These are phyloP conservation scores for Heliconius hermathena DNA, from an alignment of 1,140 invertebrate genomes.

Conservation along the genomic window DNA sequence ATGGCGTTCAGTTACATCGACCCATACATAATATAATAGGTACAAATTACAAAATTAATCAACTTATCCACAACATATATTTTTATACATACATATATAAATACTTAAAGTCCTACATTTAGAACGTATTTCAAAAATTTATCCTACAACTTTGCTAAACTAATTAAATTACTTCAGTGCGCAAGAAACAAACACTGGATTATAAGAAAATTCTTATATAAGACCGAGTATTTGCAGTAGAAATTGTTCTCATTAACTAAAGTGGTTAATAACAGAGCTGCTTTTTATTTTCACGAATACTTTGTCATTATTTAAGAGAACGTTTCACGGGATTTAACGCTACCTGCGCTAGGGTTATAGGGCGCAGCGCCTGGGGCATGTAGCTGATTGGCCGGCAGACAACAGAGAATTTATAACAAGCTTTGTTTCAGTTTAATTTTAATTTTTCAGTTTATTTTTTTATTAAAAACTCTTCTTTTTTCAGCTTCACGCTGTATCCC, in stretches of 20 bases:
- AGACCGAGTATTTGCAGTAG: neutral
- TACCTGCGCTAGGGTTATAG: neutral
- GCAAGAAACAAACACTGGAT: neutral
- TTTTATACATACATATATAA: neutral
- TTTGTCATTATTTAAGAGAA: neutral
- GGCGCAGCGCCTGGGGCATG: neutral
- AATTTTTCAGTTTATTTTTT: too few species aligned
- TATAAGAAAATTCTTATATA: slow-evolving; percentile 2
- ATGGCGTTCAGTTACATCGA: too few species aligned
- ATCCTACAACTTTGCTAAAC: neutral
- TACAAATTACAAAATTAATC: too few species aligned
- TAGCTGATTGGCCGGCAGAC: neutral
- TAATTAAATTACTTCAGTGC: neutral
- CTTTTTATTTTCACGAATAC: neutral
- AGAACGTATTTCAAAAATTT: neutral
- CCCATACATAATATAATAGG: too few species aligned
- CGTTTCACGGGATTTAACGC: neutral
- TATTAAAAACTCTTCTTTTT: too few species aligned
- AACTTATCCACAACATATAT: too few species aligned
- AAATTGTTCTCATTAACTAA: slow-evolving; percentile 3
- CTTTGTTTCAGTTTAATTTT: neutral
- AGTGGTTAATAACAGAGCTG: neutral
- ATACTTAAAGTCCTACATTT: too few species aligned
- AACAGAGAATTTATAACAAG: neutral
- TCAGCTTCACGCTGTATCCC: too few species aligned